phyloP scores from a whole-genome alignment of 2,113 vertebrate genomes.

The Fulica atra region DNA sequence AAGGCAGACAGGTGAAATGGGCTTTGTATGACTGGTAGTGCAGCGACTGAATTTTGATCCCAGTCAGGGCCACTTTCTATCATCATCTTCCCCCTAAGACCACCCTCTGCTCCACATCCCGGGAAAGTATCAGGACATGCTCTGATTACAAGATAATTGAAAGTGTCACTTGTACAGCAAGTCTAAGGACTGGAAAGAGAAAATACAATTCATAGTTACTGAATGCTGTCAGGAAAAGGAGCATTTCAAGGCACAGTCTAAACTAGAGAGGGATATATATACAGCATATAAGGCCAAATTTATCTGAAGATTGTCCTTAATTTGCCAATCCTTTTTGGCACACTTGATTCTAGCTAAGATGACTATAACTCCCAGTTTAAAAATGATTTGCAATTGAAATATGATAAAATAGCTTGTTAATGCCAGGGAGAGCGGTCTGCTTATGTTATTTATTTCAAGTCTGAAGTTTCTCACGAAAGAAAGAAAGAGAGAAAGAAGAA shows the following conservation, averaged over 20 bases:
- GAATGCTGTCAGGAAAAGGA: background rate
- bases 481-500: background rate
- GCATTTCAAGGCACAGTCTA: background rate
- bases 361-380: background rate
- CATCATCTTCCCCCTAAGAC: background rate
- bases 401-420: slow-evolving; percentile 56
- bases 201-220: background rate
- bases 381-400: slow-evolving; percentile 57
- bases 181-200: background rate
- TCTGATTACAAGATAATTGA: background rate
- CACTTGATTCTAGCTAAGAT: background rate
- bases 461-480: slow-evolving; percentile 45
- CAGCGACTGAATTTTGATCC: background rate
- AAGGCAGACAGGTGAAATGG: background rate
- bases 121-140: background rate
- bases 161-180: background rate
- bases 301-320: slow-evolving; percentile 20
- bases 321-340: background rate
- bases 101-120: background rate
- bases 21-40: background rate
- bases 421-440: slow-evolving; percentile 14
- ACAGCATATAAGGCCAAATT: background rate
- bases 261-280: background rate
- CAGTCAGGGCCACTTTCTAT: background rate
- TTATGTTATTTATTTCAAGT: slow-evolving; percentile 50